These are phyloP conservation scores for Cynocephalus volans DNA, from an alignment of 2,113 vertebrate species.

Conservation along the genomic window DNA sequence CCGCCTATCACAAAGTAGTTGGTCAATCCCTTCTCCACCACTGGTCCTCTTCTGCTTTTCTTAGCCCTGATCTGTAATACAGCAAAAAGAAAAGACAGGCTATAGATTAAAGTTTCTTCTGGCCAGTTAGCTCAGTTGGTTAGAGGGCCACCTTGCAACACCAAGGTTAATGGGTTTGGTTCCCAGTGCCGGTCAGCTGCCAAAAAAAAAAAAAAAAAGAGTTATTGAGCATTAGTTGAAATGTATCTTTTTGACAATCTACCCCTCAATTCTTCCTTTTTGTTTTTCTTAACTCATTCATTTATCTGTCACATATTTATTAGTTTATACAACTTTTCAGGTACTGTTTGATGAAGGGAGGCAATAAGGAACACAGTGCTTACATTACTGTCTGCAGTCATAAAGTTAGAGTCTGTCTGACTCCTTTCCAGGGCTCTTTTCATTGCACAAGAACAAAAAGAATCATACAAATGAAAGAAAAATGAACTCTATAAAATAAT, in stretches of 20 bases:
- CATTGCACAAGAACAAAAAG: not conserved
- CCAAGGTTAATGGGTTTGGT: no score
- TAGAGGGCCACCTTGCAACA: no score
- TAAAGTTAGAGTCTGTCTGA: not conserved
- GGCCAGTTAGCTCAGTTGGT: no score
- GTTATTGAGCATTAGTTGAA: not conserved
- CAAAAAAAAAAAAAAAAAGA: no score
- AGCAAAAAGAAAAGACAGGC: not conserved
- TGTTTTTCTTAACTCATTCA: not conserved
- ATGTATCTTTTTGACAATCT: not conserved
- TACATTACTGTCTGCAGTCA: not conserved
- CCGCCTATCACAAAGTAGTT: not conserved
- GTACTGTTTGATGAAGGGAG: not conserved
- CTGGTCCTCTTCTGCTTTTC: not conserved
- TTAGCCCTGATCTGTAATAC: not conserved
- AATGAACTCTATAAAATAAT: not conserved
- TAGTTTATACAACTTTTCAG: not conserved
- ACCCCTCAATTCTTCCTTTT: not conserved
- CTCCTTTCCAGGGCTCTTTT: not conserved
- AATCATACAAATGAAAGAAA: not conserved
- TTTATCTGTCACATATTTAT: not conserved
- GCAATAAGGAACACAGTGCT: not conserved
- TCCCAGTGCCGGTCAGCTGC: no score
- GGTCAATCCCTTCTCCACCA: not conserved
- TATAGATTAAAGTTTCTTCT: not conserved